Evolutionary conservation across 1,140 invertebrate species (phyloP), one percentile per base, ranked within the genome.

Genomic region (Macrobrachium nipponense): DNA sequence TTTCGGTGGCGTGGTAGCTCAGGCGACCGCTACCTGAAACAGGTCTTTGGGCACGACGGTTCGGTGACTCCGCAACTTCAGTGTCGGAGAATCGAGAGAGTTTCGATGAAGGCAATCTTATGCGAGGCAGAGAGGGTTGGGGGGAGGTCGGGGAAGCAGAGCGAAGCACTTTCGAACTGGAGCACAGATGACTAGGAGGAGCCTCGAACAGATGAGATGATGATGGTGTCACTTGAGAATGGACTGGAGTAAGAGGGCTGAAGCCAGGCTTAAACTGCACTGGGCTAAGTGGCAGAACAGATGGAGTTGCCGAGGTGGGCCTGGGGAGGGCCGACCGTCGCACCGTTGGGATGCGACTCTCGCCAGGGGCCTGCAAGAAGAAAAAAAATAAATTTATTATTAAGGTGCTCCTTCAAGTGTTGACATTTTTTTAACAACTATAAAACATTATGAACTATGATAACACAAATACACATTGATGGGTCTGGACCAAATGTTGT

Each of bases 341-440:
- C 44, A 73, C 83, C 59, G 83, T 86, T 27, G 83, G 83, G 77
- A 86, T 86, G 64, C 83, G 83, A 60, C 83, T 86, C 58, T 86
- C 83, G 59, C 83, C 83, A 23, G 83, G 78, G 44, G 83, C 83
- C 83, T 86, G 83, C 44, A 82, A 82, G n/a, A n/a, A 43, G 5
- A 62, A 27, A 43, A 23, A 17, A 80, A 36, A 36, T 36, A 80
- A 80, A 36, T 17, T 17, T 36, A n/a, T 18, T 6, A 61, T 27
- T 11, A 36, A 4, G 44, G 66, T 80, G 23, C 15, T 62, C 8
- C 2, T 18, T 14, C 62, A 20, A 64, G 20, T 70, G 11, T 2
- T 70, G 15, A 7, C n/a, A 27, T 11, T 18, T 61, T 15, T 23
- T 23, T 61, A 15, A 23, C 0, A 79, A 61, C 5, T 20, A 6